Percentiles rank a stretch among this genome's conserved stretches.
Conservation (phyloP, 2,888 invertebrate species). For the Apamea anceps region DNA sequence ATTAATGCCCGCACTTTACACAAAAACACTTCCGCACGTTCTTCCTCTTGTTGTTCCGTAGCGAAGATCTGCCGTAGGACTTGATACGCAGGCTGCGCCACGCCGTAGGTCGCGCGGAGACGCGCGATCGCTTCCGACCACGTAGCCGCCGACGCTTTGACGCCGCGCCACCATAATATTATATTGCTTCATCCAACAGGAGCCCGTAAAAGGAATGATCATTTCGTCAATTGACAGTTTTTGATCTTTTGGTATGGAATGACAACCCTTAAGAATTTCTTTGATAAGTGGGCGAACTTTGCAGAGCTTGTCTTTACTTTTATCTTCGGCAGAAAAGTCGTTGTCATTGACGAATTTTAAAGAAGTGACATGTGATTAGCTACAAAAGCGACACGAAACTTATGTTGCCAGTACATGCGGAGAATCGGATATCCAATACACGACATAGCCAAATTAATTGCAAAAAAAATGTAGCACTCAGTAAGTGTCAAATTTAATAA, state of each 20-base stretch:
- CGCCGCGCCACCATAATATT: no score
- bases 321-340: slow-evolving; percentile 3
- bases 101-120: no score
- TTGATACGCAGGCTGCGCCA: no score
- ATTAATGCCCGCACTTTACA: no score
- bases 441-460: neutral
- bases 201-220: slow-evolving; percentile 3
- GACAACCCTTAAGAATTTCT: slow-evolving; percentile 6
- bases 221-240: slow-evolving; percentile 11
- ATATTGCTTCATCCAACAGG: slow-evolving; percentile 32
- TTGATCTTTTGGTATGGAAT: slow-evolving; percentile 7
- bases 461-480: neutral
- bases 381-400: slow-evolving; percentile 5
- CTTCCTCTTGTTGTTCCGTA: no score
- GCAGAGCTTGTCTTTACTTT: slow-evolving; percentile 3
- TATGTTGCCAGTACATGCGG: slow-evolving; percentile 3
- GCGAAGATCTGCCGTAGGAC: no score
- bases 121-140: no score
- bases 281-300: slow-evolving; percentile 7
- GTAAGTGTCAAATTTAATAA: neutral
- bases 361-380: slow-evolving; percentile 8
- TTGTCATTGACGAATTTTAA: neutral
- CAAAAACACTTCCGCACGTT: no score
- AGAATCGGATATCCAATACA: slow-evolving; percentile 13
- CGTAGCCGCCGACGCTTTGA: no score